These are phyloP conservation scores for Trichopria drosophilae DNA, from an alignment of 2,888 invertebrate genomes.

Conservation along the genomic window DNA sequence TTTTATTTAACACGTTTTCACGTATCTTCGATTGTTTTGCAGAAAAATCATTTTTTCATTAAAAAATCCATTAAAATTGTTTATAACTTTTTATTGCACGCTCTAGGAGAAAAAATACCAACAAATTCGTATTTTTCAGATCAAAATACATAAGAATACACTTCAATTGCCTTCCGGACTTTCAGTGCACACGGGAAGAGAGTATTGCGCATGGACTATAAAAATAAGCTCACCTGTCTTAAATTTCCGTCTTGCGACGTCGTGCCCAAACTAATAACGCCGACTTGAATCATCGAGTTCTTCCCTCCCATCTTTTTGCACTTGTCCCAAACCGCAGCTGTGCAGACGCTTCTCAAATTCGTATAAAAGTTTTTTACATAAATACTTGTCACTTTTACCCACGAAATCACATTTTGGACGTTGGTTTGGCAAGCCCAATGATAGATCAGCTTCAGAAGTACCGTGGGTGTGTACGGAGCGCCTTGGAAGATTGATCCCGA, in stretches of 20 bases:
- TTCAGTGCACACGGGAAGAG: no score
- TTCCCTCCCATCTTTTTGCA: slow-evolving; percentile 73
- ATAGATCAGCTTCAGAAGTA: slow-evolving; percentile 81
- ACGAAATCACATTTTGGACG: slow-evolving; percentile 83
- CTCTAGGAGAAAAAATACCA: no score
- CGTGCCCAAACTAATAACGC: slow-evolving; percentile 85
- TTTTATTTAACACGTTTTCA: no score
- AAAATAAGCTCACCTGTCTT: slow-evolving; percentile 55
- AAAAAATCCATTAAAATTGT: no score
- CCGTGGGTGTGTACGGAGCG: slow-evolving; percentile 80
- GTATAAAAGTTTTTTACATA: slow-evolving; percentile 72
- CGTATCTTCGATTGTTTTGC: no score
- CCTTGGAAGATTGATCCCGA: slow-evolving; percentile 86
- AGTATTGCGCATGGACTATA: no score
- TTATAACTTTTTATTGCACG: no score
- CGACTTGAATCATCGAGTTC: slow-evolving; percentile 61
- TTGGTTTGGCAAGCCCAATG: slow-evolving; percentile 92
- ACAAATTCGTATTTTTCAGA: no score
- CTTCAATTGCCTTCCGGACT: no score
- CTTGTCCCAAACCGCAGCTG: slow-evolving; percentile 78
- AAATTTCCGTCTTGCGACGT: slow-evolving; percentile 73
- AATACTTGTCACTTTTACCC: slow-evolving; percentile 79
- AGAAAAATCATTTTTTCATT: no score
- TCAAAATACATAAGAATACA: no score
- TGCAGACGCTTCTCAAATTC: slow-evolving; percentile 75